A percentile compares a stretch with the other conserved stretches of the same genome.
phyloP scores from a whole-genome alignment of 2,888 invertebrate species.

The Lymantria dispar region DNA sequence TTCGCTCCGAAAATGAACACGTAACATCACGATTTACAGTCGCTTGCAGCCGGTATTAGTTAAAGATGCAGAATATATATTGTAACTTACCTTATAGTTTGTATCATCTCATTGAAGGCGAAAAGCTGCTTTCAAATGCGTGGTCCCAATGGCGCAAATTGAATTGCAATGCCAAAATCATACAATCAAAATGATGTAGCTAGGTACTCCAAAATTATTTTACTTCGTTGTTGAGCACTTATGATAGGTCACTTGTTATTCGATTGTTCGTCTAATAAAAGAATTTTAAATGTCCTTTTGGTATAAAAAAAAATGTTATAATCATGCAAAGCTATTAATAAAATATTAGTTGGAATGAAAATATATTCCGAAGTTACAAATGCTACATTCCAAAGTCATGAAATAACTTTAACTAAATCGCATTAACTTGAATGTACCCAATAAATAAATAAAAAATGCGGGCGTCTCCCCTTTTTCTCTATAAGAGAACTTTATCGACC shows the following conservation, averaged over 20 bases:
- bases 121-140: constrained; percentile 44
- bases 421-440: constrained; percentile 41
- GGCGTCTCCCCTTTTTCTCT: constrained; percentile 27
- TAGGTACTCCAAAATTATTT: constrained; percentile 41
- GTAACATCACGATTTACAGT: too few relatives aligned
- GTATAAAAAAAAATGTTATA: constrained; percentile 37
- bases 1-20: too few relatives aligned
- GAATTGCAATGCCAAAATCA: constrained; percentile 37
- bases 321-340: constrained; percentile 41
- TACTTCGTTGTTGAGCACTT: constrained; percentile 61
- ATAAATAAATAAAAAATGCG: constrained; percentile 37
- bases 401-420: constrained; percentile 37
- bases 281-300: constrained; percentile 51
- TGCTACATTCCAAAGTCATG: constrained; percentile 27
- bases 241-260: constrained; percentile 44
- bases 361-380: constrained; percentile 17
- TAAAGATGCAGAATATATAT: too few relatives aligned
- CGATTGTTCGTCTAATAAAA: constrained; percentile 53
- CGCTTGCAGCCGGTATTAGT: too few relatives aligned
- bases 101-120: constrained; percentile 69
- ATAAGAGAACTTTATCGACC: constrained; percentile 17
- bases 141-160: constrained; percentile 36
- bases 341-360: constrained; percentile 28
- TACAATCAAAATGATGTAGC: constrained; percentile 21
- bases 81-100: constrained; percentile 66